Conservation (phyloP, 37 sponge, comb jelly and placozoan genomes). For the Halichondria panicea region DNA sequence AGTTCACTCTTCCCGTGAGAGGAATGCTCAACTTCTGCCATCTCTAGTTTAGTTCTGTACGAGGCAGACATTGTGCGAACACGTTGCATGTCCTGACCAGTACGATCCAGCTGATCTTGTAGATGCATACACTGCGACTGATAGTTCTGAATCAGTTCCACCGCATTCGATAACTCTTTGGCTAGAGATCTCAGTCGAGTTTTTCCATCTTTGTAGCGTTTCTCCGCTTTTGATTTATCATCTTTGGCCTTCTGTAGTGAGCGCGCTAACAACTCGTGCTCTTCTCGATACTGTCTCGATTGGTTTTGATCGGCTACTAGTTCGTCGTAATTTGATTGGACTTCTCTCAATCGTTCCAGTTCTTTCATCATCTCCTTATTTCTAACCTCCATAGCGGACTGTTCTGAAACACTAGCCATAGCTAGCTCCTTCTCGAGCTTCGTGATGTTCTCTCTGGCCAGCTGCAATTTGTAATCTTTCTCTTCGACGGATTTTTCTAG, state of each 20-base stretch:
- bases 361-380: conserved; percentile 9
- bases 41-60: conserved; percentile 27
- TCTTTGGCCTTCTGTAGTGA: conserved; percentile 17
- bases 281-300: neutral
- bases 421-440: conserved; percentile 27
- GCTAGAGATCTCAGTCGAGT: conserved; percentile 24
- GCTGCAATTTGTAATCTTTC: conserved; percentile 15
- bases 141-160: conserved; percentile 31
- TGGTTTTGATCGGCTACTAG: neutral
- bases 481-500: conserved; percentile 9
- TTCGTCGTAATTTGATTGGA: neutral
- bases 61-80: conserved; percentile 1
- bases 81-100: neutral
- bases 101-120: conserved; percentile 3
- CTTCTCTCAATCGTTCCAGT: conserved; percentile 8
- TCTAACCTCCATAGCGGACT: neutral
- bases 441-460: conserved; percentile 36
- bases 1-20: neutral
- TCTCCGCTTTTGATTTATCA: conserved; percentile 20
- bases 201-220: conserved; percentile 26
- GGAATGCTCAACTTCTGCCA: conserved; percentile 8
- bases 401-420: neutral
- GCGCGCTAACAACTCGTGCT: neutral
- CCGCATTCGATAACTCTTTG: conserved; percentile 25
- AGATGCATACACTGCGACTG: conserved; percentile 25